A percentile compares a stretch with the other conserved stretches of the same genome.
These are phyloP conservation scores for Diorhabda sublineata DNA, from an alignment of 1,140 invertebrate species.

Conservation along the genomic window DNA sequence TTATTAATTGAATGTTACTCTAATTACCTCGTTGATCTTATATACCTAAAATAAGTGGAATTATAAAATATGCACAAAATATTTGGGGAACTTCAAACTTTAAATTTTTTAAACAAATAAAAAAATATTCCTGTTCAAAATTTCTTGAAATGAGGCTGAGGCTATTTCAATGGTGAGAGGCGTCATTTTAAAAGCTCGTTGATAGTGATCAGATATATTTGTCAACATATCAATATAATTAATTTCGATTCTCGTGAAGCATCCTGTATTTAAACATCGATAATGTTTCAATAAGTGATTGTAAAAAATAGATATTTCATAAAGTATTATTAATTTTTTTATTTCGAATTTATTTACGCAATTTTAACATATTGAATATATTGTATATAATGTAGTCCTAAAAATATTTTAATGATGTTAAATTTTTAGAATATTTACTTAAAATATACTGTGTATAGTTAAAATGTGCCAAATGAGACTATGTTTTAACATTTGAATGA, in stretches of 20 bases:
- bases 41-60: too few relatives aligned
- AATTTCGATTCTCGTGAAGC: not conserved
- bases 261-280: constrained; percentile 5
- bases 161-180: not conserved
- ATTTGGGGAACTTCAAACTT: too few relatives aligned
- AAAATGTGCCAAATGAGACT: constrained; percentile 14
- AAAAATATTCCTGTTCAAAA: too few relatives aligned
- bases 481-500: constrained; percentile 21
- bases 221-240: not conserved
- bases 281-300: not conserved
- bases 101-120: too few relatives aligned
- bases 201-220: not conserved
- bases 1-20: too few relatives aligned
- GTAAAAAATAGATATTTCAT: not conserved
- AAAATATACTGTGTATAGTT: constrained; percentile 6
- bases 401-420: constrained; percentile 7
- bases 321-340: not conserved
- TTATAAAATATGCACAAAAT: too few relatives aligned
- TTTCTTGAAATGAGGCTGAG: too few relatives aligned
- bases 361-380: constrained; percentile 8
- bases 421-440: constrained; percentile 10
- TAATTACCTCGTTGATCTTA: too few relatives aligned
- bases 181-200: not conserved
- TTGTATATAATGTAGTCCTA: not conserved
- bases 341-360: constrained; percentile 4